These are phyloP conservation scores for Lycophotia porphyrea DNA, from an alignment of 2,888 invertebrate genomes.

Conservation along the genomic window DNA sequence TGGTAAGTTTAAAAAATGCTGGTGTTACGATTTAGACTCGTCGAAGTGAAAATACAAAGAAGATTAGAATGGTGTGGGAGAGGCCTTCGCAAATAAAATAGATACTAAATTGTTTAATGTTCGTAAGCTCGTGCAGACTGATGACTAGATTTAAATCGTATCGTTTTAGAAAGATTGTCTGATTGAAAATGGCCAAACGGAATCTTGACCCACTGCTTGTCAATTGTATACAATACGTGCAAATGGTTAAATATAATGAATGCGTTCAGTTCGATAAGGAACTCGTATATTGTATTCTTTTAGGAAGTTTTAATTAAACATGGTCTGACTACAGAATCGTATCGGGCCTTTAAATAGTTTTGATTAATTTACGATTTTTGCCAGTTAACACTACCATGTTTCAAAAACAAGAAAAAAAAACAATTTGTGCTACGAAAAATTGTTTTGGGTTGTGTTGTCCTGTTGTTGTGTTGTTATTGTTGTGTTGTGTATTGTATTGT, in stretches of 20 bases:
- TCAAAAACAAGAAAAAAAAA: too few species aligned
- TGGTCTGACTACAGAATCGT: background rate
- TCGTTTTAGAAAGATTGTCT: background rate
- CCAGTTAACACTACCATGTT: background rate
- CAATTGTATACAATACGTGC: background rate
- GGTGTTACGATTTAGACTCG: background rate
- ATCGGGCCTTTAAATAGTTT: background rate
- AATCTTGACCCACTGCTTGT: background rate
- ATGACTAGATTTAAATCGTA: background rate
- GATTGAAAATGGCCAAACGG: background rate
- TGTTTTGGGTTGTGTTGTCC: too few species aligned
- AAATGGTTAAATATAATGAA: background rate
- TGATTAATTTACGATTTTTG: constrained; percentile 1
- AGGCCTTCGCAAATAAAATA: background rate
- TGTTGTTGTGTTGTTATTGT: too few species aligned
- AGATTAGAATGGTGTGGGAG: background rate
- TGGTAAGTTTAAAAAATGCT: background rate
- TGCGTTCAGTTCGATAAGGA: background rate
- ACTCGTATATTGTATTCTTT: background rate
- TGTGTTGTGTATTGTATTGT: too few species aligned
- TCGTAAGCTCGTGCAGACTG: background rate
- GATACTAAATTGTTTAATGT: background rate
- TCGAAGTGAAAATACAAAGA: background rate
- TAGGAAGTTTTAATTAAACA: background rate
- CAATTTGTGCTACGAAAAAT: too few species aligned